These are phyloP conservation scores for Lycophotia porphyrea DNA, from an alignment of 2,888 invertebrate species.

Conservation along the genomic window DNA sequence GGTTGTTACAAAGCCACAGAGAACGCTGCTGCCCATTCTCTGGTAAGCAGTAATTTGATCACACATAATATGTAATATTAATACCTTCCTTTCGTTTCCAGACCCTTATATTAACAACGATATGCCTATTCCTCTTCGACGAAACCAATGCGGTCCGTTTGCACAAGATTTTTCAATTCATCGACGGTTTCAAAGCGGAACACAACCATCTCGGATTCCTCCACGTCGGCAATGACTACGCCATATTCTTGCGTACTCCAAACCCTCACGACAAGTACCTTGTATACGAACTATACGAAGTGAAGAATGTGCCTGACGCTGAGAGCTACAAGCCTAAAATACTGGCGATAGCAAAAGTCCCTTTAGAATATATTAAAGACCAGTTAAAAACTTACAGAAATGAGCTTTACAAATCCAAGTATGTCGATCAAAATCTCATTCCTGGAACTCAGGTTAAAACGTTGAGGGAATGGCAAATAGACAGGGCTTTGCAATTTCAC, in stretches of 20 bases:
- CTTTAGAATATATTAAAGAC: slow-evolving; percentile 80
- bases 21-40: no score
- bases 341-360: slow-evolving; percentile 82
- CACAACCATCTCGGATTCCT: slow-evolving; percentile 79
- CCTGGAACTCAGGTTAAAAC: slow-evolving; percentile 84
- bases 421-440: slow-evolving; percentile 76
- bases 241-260: slow-evolving; percentile 79
- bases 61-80: neutral
- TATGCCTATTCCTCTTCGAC: slow-evolving; percentile 62
- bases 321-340: slow-evolving; percentile 76
- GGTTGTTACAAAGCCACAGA: no score
- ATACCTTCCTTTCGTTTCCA: slow-evolving; percentile 64
- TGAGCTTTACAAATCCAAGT: slow-evolving; percentile 81
- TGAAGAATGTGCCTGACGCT: slow-evolving; percentile 75
- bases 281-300: slow-evolving; percentile 83
- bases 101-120: slow-evolving; percentile 61
- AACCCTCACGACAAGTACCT: slow-evolving; percentile 80
- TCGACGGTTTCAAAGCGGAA: slow-evolving; percentile 82
- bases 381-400: slow-evolving; percentile 77
- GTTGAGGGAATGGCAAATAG: slow-evolving; percentile 85
- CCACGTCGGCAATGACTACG: slow-evolving; percentile 83
- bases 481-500: slow-evolving; percentile 71
- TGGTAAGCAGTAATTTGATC: no score
- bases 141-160: slow-evolving; percentile 76
- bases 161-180: slow-evolving; percentile 80